phyloP scores from a whole-genome alignment of 2,113 vertebrate species.

The Corythoichthys haematopterus region DNA sequence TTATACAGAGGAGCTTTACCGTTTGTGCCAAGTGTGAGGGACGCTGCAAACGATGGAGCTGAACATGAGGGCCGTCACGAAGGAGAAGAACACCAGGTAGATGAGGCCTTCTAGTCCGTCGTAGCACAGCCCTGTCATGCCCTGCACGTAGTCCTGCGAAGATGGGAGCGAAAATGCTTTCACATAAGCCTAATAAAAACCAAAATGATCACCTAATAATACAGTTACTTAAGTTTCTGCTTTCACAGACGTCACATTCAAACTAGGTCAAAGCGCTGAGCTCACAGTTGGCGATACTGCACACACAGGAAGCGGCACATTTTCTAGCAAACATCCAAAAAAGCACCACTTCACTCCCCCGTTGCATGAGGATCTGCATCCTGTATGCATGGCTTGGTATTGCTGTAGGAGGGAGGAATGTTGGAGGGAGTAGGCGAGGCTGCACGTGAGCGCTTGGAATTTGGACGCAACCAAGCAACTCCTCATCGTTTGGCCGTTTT shows the following conservation, averaged over 20 bases:
- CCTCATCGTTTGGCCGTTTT: conserved; percentile 21
- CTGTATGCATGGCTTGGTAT: background rate
- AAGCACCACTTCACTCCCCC: background rate
- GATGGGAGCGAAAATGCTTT: background rate
- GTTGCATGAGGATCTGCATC: background rate
- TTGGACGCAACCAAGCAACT: conserved; percentile 25
- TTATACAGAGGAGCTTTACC: conserved; percentile 62
- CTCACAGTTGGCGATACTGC: conserved; percentile 13
- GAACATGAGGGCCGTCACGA: conserved; percentile 97
- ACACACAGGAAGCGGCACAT: conserved; percentile 5
- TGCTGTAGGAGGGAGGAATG: background rate
- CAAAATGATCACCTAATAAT: background rate
- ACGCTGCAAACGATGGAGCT: conserved; percentile 93
- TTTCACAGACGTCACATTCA: conserved; percentile 26
- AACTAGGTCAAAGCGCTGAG: conserved; percentile 35
- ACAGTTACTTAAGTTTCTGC: conserved; percentile 11
- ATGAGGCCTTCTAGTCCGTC: conserved; percentile 95
- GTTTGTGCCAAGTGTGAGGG: conserved; percentile 91
- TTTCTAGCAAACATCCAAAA: conserved; percentile 2
- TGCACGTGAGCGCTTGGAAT: conserved; percentile 30
- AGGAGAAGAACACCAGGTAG: conserved; percentile 95
- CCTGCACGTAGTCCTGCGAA: conserved; percentile 89
- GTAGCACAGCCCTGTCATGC: conserved; percentile 89
- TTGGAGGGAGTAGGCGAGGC: background rate
- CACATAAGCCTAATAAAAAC: background rate